These are phyloP conservation scores for Parnassius orleans DNA, from an alignment of 2,888 invertebrate genomes.

Conservation along the genomic window DNA sequence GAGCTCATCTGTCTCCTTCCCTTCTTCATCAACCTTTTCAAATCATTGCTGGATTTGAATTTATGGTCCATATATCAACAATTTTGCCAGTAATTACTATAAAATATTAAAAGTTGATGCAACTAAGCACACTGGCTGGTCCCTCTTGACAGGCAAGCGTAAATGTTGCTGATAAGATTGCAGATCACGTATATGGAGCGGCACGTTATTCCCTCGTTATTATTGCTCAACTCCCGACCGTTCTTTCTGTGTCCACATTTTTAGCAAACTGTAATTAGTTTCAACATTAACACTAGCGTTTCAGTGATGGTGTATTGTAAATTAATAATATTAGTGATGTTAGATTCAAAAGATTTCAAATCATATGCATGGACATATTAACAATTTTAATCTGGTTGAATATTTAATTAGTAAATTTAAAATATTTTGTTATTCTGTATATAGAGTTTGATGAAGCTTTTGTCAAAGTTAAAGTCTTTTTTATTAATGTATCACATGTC, in stretches of 20 bases:
- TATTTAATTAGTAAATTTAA: too few species aligned
- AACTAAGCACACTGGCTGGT: slow-evolving; percentile 5
- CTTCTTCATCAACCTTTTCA: too few species aligned
- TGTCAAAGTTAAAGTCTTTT: too few species aligned
- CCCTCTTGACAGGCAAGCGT: slow-evolving; percentile 8
- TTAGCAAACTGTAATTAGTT: slow-evolving; percentile 27
- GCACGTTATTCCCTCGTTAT: slow-evolving; percentile 49
- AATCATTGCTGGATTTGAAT: too few species aligned
- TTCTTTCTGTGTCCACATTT: slow-evolving; percentile 22
- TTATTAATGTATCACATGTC: too few species aligned
- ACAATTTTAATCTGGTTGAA: too few species aligned
- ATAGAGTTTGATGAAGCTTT: too few species aligned
- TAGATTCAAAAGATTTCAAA: too few species aligned
- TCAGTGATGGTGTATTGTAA: background rate
- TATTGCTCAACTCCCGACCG: slow-evolving; percentile 40
- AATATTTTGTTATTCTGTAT: too few species aligned
- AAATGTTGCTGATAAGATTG: slow-evolving; percentile 41
- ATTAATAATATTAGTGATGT: background rate
- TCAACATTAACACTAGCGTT: slow-evolving; percentile 13
- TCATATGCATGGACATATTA: too few species aligned
- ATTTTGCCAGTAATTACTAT: background rate
- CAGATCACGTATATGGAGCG: slow-evolving; percentile 54
- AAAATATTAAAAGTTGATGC: slow-evolving; percentile 1
- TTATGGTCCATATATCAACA: too few species aligned
- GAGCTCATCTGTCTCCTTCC: too few species aligned